Evolutionary conservation across 2,113 vertebrate species (phyloP).

Genomic region (Microcebus tavaratra): DNA sequence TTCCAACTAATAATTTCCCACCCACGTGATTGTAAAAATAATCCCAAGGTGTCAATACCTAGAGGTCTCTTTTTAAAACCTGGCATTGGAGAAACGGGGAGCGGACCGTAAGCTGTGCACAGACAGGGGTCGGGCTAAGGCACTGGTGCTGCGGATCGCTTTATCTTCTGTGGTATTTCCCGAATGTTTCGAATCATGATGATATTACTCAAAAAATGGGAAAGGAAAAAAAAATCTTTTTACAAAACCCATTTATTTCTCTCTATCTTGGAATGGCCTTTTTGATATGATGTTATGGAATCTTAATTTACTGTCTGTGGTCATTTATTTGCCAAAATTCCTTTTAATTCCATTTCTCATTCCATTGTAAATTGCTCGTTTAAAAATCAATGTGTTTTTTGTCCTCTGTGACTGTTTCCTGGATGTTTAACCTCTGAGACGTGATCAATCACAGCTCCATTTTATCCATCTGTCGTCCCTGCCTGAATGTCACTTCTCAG

Average conservation of each 20-base stretch:
- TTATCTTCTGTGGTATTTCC: not conserved
- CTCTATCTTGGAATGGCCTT: not conserved
- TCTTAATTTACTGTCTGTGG: not conserved
- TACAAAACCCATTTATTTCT: not conserved
- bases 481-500: not conserved
- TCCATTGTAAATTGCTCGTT: not conserved
- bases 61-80: not conserved
- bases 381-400: not conserved
- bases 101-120: not conserved
- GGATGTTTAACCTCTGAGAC: not conserved
- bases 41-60: not conserved
- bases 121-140: too few relatives aligned
- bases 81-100: not conserved
- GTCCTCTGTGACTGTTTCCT: not conserved
- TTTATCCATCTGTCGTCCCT: fast-evolving
- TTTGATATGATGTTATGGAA: not conserved
- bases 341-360: not conserved
- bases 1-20: not conserved
- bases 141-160: fast-evolving
- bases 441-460: fast-evolving
- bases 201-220: not conserved
- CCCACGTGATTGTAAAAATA: not conserved
- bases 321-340: not conserved
- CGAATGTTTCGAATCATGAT: not conserved
- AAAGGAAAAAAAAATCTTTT: not conserved